Percentiles rank a stretch among this genome's conserved stretches.
phyloP scores from a whole-genome alignment of 2,888 invertebrate genomes.

The Andrena chrysosceles region DNA sequence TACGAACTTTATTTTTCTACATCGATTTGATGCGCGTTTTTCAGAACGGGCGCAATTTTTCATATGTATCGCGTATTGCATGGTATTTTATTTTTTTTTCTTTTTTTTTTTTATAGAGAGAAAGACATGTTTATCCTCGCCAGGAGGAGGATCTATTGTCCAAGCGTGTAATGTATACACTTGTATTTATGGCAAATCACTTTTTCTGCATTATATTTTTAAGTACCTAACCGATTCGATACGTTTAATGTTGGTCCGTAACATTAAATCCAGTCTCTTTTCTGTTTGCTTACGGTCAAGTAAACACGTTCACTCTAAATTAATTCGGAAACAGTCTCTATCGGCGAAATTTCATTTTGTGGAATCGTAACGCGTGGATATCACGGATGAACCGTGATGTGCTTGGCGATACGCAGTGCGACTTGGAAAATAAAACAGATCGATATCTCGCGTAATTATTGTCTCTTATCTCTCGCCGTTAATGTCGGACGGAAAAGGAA shows the following conservation, averaged over 20 bases:
- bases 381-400: conserved; percentile 73
- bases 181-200: conserved; percentile 14
- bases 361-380: conserved; percentile 25
- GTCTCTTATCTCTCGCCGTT: conserved; percentile 44
- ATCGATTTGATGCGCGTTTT: conserved; percentile 36
- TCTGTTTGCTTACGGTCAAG: neutral
- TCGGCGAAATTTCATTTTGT: neutral
- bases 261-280: conserved; percentile 16
- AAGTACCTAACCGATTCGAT: neutral
- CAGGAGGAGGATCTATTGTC: conserved; percentile 27
- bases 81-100: conserved; percentile 35
- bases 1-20: conserved; percentile 37
- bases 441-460: conserved; percentile 25
- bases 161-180: conserved; percentile 26
- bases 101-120: conserved; percentile 18
- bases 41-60: conserved; percentile 18
- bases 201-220: conserved; percentile 23
- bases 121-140: conserved; percentile 31
- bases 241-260: conserved; percentile 25
- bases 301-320: neutral
- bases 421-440: conserved; percentile 16
- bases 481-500: conserved; percentile 28
- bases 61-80: conserved; percentile 37
- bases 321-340: neutral
- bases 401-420: conserved; percentile 32